Evolutionary conservation across 2,888 invertebrate genomes (phyloP), one percentile per base, ranked within the genome.

Genomic region (Ormyrus nitidulus): DNA sequence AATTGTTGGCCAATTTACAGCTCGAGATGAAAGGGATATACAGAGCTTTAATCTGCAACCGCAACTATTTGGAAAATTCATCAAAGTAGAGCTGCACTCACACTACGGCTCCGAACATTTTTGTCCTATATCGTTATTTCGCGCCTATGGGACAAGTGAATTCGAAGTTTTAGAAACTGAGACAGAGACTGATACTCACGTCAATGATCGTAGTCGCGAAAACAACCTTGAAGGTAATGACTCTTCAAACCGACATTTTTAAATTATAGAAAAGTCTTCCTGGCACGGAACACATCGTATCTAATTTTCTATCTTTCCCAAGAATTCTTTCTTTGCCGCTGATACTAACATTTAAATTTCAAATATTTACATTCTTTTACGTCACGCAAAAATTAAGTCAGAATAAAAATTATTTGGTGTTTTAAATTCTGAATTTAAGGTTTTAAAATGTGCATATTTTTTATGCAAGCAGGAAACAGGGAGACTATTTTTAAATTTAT

Each of bases 101-200:
- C 98, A 99, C 90, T 97, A 98, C 90, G 99, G 99, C 34, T 95
- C 95, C 8, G 99, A 99, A 91, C 99, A 99, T 90, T 99, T 96
- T 90, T 99, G 99, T 89, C 99, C 99, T 0, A 93, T 99, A 83
- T 98, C 98, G n/a, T 92, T 98, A 70, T 96, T 99, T 90, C 94
- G 96, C 81, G 96, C 97, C 1, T 98, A 96, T 88, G 99, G 98
- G 19, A 97, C 97, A 2, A 97, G 97, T 11, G 98, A 98, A 88
- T 97, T 96, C 88, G 97, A 97, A 90, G 97, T 96, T 1, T 91
- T 97, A 68, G 96, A 96, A 88, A 96, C 96, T 73, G 96, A 96
- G 88, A 95, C 94, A 85, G 93, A 94, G 13, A 93, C 92, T 76
- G 94, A 94, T 83, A 85, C 86, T 48, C 92, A 93, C 4, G 11